Evolutionary conservation across 2,113 vertebrate genomes (phyloP).

Genomic region (Eurystomus gularis): DNA sequence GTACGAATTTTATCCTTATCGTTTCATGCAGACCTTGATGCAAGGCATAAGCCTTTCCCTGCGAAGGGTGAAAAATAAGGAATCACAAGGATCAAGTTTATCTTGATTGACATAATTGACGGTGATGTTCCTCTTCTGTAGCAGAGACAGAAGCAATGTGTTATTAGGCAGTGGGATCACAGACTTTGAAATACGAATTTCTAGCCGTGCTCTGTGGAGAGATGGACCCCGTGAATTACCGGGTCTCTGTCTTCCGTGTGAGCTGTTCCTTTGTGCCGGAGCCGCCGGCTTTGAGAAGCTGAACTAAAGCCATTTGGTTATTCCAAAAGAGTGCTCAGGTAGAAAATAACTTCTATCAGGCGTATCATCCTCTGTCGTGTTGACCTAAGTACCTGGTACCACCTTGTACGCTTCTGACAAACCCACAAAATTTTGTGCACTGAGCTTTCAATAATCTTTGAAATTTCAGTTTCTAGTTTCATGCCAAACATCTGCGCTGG

Average conservation of each 20-base stretch:
- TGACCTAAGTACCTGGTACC: background rate
- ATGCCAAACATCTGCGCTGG: background rate
- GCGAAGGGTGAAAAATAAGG: background rate
- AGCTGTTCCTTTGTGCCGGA: background rate
- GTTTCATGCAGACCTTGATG: background rate
- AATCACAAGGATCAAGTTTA: background rate
- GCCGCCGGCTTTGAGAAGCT: background rate
- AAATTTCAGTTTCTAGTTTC: background rate
- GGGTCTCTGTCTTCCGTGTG: background rate
- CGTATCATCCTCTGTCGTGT: fast-evolving
- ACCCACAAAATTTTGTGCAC: background rate
- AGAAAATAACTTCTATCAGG: background rate
- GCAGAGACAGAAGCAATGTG: background rate
- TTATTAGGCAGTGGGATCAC: background rate
- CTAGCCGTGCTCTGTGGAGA: background rate
- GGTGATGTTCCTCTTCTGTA: background rate
- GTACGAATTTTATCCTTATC: background rate
- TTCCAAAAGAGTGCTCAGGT: background rate
- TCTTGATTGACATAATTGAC: background rate
- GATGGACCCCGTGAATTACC: background rate
- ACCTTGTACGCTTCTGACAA: background rate
- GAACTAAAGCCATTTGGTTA: background rate
- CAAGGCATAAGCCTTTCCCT: background rate
- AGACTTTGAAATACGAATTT: background rate
- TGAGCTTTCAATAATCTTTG: background rate